These are phyloP conservation scores for Pachymerium ferrugineum DNA, from an alignment of 2,888 invertebrate genomes.

Conservation along the genomic window DNA sequence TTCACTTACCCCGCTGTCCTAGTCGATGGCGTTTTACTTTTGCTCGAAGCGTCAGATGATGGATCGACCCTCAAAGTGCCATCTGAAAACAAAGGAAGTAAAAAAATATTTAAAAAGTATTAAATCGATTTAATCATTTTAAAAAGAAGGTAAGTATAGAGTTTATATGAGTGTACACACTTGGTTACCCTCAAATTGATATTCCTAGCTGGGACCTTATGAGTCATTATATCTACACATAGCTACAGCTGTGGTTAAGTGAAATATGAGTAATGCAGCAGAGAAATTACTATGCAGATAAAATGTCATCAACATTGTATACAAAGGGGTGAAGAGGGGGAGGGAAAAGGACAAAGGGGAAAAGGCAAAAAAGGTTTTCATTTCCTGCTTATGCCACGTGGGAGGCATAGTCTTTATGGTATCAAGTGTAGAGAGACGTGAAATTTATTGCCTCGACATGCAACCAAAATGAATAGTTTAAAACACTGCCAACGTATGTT, in stretches of 20 bases:
- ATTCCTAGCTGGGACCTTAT: not conserved
- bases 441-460: conserved; percentile 19
- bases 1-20: conserved; percentile 22
- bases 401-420: not conserved
- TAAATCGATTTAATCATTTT: no score
- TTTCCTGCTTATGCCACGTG: conserved; percentile 1
- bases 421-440: not conserved
- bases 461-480: conserved; percentile 8
- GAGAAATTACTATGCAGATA: conserved; percentile 24
- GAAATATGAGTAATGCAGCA: conserved; percentile 22
- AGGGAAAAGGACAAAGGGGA: not conserved
- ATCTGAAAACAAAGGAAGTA: conserved; percentile 16
- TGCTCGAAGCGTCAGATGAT: conserved; percentile 12
- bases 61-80: conserved; percentile 20
- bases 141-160: no score
- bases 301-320: conserved; percentile 2
- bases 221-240: not conserved
- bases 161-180: no score
- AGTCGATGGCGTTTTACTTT: not conserved
- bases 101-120: not conserved
- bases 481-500: not conserved
- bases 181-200: no score
- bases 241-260: not conserved
- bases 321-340: not conserved
- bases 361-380: not conserved